These are phyloP conservation scores for Styela plicata DNA, from an alignment of 23 tunicate species.

Conservation along the genomic window DNA sequence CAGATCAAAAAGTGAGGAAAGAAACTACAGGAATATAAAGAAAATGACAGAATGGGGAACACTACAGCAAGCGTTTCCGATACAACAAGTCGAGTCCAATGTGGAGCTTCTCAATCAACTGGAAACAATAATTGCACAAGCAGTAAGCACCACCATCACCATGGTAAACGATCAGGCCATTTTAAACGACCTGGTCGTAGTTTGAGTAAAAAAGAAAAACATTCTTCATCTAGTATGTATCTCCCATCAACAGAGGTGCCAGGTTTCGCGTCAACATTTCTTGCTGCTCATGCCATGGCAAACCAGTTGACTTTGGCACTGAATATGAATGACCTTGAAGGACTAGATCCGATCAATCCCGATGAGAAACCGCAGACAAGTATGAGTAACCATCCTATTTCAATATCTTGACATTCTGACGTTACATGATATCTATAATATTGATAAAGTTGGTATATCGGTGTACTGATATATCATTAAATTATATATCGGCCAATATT, in stretches of 20 bases:
- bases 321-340: constrained; percentile 11
- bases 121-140: background rate
- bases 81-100: background rate
- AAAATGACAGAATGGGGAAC: constrained; percentile 36
- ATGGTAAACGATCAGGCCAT: constrained; percentile 9
- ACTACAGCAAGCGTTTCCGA: constrained; percentile 17
- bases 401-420: background rate
- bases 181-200: background rate
- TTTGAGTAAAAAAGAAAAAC: background rate
- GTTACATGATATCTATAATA: too few species aligned
- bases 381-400: background rate
- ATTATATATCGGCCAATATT: too few species aligned
- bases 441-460: too few species aligned
- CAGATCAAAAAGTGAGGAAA: background rate
- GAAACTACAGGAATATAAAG: constrained; percentile 15
- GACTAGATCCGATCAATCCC: background rate
- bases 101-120: constrained; percentile 1
- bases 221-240: background rate
- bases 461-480: too few species aligned
- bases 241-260: background rate
- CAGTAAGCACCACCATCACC: constrained; percentile 3
- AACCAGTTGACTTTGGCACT: constrained; percentile 27
- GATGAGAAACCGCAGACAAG: background rate
- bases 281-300: constrained; percentile 29
- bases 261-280: constrained; percentile 7